Conservation (phyloP, 2,888 invertebrate species). For the Morpho achilles region DNA sequence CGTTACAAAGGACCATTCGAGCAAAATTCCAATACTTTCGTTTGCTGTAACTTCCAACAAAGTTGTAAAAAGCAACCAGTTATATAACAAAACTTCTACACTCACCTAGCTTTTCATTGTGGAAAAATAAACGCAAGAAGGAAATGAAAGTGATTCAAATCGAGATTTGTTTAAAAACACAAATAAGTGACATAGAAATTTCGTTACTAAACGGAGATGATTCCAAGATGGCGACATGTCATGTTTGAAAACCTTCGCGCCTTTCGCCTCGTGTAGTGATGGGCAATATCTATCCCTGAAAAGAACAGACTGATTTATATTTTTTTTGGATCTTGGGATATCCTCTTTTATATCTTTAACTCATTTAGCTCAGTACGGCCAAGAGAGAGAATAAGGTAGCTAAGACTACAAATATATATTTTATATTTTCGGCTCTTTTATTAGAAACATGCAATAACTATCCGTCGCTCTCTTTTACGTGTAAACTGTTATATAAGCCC, state of each 20-base stretch:
- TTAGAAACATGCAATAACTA: no score
- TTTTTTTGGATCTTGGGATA: no score
- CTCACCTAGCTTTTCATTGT: constrained; percentile 21
- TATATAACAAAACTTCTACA: constrained; percentile 12
- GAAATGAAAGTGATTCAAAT: constrained; percentile 29
- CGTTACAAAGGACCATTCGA: not conserved
- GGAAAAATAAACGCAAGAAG: constrained; percentile 28
- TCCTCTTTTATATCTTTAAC: no score
- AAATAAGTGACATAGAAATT: constrained; percentile 63
- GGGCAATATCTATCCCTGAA: no score
- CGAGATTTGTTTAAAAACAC: constrained; percentile 55
- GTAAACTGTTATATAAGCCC: no score
- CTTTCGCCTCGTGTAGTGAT: constrained; percentile 21
- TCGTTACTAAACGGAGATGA: constrained; percentile 45
- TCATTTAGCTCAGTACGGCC: no score
- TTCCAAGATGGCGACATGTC: constrained; percentile 57
- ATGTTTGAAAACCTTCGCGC: constrained; percentile 50
- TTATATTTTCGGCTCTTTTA: no score
- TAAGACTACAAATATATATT: no score
- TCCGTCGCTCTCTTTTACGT: no score
- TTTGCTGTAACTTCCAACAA: constrained; percentile 26
- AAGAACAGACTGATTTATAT: no score
- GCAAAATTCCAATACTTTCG: constrained; percentile 25
- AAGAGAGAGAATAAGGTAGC: no score
- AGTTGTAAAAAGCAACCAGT: constrained; percentile 3